Base-by-base conservation (phyloP, 1,140 invertebrate genomes). In the Drosophila nasuta region DNA sequence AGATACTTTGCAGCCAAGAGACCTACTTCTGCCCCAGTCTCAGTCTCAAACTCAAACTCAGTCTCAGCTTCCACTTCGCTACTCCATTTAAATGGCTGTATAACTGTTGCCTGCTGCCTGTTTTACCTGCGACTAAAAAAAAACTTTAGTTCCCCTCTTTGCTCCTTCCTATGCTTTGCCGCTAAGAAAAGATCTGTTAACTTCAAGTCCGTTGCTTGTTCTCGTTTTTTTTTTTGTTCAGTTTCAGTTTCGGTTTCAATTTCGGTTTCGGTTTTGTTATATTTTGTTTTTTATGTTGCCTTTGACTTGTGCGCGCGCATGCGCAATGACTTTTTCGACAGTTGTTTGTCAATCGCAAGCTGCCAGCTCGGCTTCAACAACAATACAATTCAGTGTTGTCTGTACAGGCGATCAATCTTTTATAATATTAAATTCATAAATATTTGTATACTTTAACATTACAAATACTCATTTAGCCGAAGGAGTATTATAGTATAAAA, bases 311-410 rank as follows among this genome's bases (percentile, higher is more conserved):
- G 79, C 82, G 51, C 51, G 51, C 51, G 82, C 82, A 86, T 86
- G 82, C 82, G 82, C 82, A 86, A 87, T 85, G 82, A 79, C 79
- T 86, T 87, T 86, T 86, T 87, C 82, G 82, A 86, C 82, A 86
- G 79, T 87, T 87, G 82, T 86, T 86, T 86, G 82, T 86, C 82
- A 86, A 86, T 86, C 82, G 76, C 60, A n/a, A 65, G 64, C 45
- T 59, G 59, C 43, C 67, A 59, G 62, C 49, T 49, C 46, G 57
- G 75, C 68, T 8, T 11, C 76, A 64, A 59, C 46, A 67, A 48
- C 63, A 65, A 56, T 54, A 67, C 49, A 63, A 58, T 49, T 48
- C 20, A 30, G 46, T 49, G 35, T 13, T 17, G 51, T 7, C 5
- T 17, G 64, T 66, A 69, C 75, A 67, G 79, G 73, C 48, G 56